These are phyloP conservation scores for Holocentrus rufus DNA, from an alignment of 2,797 vertebrate genomes.

Conservation along the genomic window DNA sequence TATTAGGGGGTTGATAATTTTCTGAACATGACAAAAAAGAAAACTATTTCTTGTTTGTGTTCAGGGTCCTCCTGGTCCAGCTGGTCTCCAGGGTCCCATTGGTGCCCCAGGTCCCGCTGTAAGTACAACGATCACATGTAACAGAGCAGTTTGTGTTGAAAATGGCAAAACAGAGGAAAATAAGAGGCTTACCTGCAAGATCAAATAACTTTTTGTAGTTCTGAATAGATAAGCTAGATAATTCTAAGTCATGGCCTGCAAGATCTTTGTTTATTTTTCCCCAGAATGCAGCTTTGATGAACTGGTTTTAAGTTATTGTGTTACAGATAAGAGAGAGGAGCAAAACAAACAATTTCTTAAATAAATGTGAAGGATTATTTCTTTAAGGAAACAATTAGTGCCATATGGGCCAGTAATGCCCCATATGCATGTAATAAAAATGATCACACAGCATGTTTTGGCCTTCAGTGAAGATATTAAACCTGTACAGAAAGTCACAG, in stretches of 20 bases:
- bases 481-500: not conserved
- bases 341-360: too few species aligned
- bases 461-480: not conserved
- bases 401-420: not conserved
- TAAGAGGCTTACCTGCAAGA: too few species aligned
- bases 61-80: conserved; percentile 95
- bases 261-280: too few species aligned
- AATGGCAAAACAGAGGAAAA: conserved; percentile 1
- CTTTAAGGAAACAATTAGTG: too few species aligned
- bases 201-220: too few species aligned
- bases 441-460: not conserved
- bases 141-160: not conserved
- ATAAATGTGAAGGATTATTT: too few species aligned
- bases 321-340: too few species aligned
- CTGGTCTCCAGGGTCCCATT: conserved; percentile 94
- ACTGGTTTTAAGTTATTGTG: too few species aligned
- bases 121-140: conserved; percentile 71
- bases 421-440: too few species aligned
- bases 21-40: not conserved
- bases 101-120: conserved; percentile 98
- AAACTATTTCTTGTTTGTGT: conserved; percentile 27
- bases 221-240: too few species aligned
- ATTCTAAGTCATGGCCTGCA: too few species aligned
- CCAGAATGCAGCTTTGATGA: not conserved
- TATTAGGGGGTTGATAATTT: not conserved